These are phyloP conservation scores for Labeo catla DNA, from an alignment of 2,113 vertebrate genomes.

Conservation along the genomic window DNA sequence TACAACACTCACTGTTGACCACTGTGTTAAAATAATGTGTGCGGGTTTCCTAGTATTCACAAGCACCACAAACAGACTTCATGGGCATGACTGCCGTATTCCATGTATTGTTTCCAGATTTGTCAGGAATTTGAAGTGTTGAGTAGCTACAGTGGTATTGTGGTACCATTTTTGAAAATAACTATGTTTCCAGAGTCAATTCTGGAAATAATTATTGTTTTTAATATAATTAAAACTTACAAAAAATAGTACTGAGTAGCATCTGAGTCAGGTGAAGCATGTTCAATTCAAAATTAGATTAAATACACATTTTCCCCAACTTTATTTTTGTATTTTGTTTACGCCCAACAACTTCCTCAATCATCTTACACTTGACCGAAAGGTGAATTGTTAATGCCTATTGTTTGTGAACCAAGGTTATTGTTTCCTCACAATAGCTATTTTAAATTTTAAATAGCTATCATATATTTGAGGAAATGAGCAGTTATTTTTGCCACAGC, in stretches of 20 bases:
- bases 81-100: neutral
- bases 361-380: conserved; percentile 29
- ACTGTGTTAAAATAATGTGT: neutral
- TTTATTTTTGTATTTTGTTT: neutral
- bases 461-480: neutral
- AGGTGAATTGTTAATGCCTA: neutral
- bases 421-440: neutral
- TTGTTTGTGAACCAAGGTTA: neutral
- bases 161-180: neutral
- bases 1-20: neutral
- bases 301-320: neutral
- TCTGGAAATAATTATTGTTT: no score
- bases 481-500: neutral
- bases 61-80: neutral
- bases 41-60: neutral
- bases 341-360: conserved; percentile 30
- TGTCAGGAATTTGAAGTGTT: neutral
- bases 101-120: neutral
- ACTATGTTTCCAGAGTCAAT: neutral
- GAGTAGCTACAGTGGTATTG: neutral
- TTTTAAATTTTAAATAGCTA: neutral
- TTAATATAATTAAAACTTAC: no score
- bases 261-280: neutral
- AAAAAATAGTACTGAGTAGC: no score
- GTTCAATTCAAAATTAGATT: neutral